Evolutionary conservation across 2,888 invertebrate genomes (phyloP), one percentile per base, ranked within the genome.

Genomic region (Heliconius ismenius): DNA sequence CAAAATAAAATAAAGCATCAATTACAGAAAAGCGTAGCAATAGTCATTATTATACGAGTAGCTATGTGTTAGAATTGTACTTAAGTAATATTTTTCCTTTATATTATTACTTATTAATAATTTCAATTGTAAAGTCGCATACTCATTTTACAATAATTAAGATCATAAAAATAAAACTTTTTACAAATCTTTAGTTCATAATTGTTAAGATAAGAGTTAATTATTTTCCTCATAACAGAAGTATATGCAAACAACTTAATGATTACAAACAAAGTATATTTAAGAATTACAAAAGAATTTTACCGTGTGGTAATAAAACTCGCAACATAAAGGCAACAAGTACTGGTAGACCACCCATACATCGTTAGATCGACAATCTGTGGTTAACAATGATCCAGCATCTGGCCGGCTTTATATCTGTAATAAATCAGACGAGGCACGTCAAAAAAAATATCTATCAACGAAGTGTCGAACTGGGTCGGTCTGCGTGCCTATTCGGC

Each of bases 391-490:
- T 86, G 86, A 88, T 88, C 85, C 84, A 83, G 84, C 91, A 89
- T 90, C 89, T 90, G 91, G 84, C 83, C 80, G 84, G 84, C 88
- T 93, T 92, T 91, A 92, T 91, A 88, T 84, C 84, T 82, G 81
- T 85, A 85, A 91, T 92, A 93, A 93, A 93, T 92, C 91, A 91
- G 87, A 81, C 81, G 81, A 82, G 83, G 85, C 88, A 88, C 87
- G 87, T 84, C 86, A 86, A 87, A 89, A 70, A 62, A 89, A 89
- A 81, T 83, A 83, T 82, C 80, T 86, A 88, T 88, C 87, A 87
- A 88, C 87, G 85, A 87, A 86, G 83, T 87, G 85, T 86, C 88
- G 84, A 91, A 87, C 83, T 90, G 86, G 91, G 91, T 89, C 92
- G 85, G 77, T 75, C 78, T 81, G 81, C 83, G 83, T 83, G 83